Evolutionary conservation across 2,888 invertebrate species (phyloP), one percentile per base, ranked within the genome.

Genomic region (Cephus rjabovi): DNA sequence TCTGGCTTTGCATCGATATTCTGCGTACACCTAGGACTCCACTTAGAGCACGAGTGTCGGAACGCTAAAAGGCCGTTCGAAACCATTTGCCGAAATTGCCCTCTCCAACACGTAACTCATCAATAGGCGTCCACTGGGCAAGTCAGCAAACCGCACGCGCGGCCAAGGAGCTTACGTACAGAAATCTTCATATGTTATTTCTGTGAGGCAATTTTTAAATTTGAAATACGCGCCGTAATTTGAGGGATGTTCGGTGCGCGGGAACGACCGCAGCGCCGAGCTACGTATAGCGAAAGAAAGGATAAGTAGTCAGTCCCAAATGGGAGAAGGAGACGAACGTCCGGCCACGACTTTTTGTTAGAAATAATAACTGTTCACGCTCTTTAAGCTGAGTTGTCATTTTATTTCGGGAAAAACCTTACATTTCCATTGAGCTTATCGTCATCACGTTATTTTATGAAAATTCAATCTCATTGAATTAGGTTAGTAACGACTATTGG

Each of bases 71-170:
- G 56, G 56, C 23, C 56, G 56, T 56, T 79, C 81, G 79, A 78
- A 81, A 84, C 83, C 81, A 83, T 84, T 84, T 75, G 75, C 79
- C 78, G 81, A 81, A 83, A 84, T 83, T 83, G 82, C 80, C 80
- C 81, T 23, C 56, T 56, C 2, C 56, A 34, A 34, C 80, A 76
- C 75, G 77, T 81, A 80, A 77, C 81, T 81, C 85, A 77, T 82
- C 83, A 79, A 83, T 83, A 56, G 56, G 23, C 56, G 56, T 56
- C 9, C 56, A 56, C 23, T 23, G 23, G 1, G 9, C 9, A 56
- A 33, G 33, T 33, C 33, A 33, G 56, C 23, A 23, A 56, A 56
- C 23, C 56, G 23, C 23, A 56, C 56, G 6, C 9, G 23, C 23
- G 23, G 6, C 23, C 2, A 23, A 56, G 56, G 23, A 56, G 9